These are phyloP conservation scores for Hymenochirus boettgeri DNA, from an alignment of 2,113 vertebrate genomes.

Conservation along the genomic window DNA sequence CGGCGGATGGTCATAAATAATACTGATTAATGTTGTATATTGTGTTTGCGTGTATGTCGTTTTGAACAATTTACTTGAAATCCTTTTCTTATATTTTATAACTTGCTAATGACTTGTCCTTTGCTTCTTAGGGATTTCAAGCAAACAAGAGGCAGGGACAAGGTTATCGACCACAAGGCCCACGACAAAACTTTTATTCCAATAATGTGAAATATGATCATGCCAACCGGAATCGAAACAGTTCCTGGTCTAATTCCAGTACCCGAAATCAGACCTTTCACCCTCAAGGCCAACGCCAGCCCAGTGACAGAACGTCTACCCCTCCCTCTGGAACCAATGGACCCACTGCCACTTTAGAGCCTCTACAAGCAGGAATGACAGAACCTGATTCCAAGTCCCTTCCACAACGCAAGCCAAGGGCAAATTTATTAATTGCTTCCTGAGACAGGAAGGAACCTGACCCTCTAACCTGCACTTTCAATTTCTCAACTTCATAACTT, in stretches of 20 bases:
- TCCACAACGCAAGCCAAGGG: conserved; percentile 75
- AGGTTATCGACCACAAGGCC: conserved; percentile 65
- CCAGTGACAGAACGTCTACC: conserved; percentile 38
- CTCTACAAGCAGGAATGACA: conserved; percentile 47
- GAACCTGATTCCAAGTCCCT: conserved; percentile 56
- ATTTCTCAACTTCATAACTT: conserved; percentile 43
- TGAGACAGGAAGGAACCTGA: conserved; percentile 44
- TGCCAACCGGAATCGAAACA: conserved; percentile 57
- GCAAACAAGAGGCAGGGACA: conserved; percentile 63
- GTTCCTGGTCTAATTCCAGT: conserved; percentile 52
- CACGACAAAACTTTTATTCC: conserved; percentile 58
- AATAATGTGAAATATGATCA: conserved; percentile 51
- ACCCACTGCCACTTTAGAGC: conserved; percentile 42
- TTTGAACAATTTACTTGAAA: no score
- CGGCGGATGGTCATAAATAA: no score
- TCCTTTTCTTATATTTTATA: no score
- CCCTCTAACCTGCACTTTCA: conserved; percentile 40
- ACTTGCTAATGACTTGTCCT: conserved; percentile 14
- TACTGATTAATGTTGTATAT: no score
- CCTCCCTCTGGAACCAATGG: conserved; percentile 46
- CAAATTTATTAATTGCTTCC: conserved; percentile 47
- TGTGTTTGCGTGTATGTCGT: no score
- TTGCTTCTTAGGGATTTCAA: conserved; percentile 66
- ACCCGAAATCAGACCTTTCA: conserved; percentile 54
- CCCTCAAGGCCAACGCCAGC: conserved; percentile 37